Conservation (phyloP, 2,113 vertebrate genomes). For the Struthidea cinerea region DNA sequence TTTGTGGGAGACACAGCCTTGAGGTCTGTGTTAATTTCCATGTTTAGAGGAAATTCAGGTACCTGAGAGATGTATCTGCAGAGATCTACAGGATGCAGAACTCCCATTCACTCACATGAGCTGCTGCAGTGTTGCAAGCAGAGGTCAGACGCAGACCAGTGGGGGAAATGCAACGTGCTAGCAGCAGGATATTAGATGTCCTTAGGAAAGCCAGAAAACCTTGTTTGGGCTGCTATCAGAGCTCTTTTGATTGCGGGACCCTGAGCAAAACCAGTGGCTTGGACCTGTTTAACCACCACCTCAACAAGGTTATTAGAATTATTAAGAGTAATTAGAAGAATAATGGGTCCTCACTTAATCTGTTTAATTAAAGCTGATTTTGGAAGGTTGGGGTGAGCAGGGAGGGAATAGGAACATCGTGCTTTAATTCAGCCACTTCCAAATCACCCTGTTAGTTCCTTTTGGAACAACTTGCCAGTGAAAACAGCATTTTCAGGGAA, state of each 20-base stretch:
- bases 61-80: not conserved
- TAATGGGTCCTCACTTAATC: not conserved
- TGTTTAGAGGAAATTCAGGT: not conserved
- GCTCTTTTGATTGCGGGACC: not conserved
- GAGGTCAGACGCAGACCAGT: not conserved
- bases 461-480: not conserved
- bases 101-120: not conserved
- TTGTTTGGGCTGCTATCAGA: not conserved
- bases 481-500: not conserved
- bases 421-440: not conserved
- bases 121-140: not conserved
- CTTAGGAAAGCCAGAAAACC: not conserved
- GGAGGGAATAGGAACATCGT: accelerated
- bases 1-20: not conserved
- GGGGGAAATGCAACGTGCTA: not conserved
- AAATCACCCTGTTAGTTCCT: not conserved
- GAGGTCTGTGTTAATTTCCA: not conserved
- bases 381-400: not conserved
- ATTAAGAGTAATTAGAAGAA: not conserved
- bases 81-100: not conserved
- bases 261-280: not conserved
- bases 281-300: not conserved
- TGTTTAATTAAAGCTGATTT: not conserved
- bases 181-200: not conserved
- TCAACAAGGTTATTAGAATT: not conserved